Conservation (phyloP, 2,888 invertebrate species). For the Dendrolimus pini region DNA sequence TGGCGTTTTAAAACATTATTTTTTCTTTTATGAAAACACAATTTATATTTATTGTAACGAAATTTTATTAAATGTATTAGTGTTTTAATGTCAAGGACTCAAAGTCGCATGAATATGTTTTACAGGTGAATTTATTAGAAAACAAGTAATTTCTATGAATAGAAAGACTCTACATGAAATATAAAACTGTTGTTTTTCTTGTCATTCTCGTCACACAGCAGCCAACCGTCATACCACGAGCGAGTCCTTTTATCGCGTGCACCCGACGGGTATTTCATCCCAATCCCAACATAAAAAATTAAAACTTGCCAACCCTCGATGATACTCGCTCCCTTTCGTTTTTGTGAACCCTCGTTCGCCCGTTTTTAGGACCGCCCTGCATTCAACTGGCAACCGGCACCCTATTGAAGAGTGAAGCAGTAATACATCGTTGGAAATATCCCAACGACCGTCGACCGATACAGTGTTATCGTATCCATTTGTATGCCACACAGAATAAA, state of each 20-base stretch:
- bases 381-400: constrained; percentile 38
- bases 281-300: constrained; percentile 54
- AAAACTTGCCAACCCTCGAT: constrained; percentile 43
- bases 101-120: no score
- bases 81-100: no score
- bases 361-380: constrained; percentile 39
- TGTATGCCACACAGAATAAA: constrained; percentile 24
- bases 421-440: constrained; percentile 33
- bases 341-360: constrained; percentile 38
- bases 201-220: constrained; percentile 1
- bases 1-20: no score
- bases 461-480: constrained; percentile 24
- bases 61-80: no score
- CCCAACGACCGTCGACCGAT: constrained; percentile 17
- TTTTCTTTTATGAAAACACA: no score
- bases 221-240: constrained; percentile 25
- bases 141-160: no score
- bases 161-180: no score
- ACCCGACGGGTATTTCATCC: constrained; percentile 27
- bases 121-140: no score
- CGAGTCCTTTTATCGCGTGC: constrained; percentile 22
- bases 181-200: not conserved
- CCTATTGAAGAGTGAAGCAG: constrained; percentile 48
- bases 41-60: no score
- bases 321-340: constrained; percentile 46